A percentile compares a stretch with the other conserved stretches of the same genome.
Conservation (phyloP, 2,888 invertebrate species). For the Ecdyonurus torrentis region DNA sequence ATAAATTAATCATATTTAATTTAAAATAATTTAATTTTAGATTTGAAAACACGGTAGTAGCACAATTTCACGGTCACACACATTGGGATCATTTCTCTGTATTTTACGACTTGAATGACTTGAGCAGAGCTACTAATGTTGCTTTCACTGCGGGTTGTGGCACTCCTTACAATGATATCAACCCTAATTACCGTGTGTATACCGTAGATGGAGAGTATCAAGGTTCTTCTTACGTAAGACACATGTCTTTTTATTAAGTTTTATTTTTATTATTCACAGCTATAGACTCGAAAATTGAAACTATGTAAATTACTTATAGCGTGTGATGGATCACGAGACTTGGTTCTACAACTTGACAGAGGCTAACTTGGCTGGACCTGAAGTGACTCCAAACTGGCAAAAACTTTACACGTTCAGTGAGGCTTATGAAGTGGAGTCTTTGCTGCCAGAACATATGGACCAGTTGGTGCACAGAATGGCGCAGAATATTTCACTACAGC, state of each 20-base stretch:
- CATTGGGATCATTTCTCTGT: constrained; percentile 59
- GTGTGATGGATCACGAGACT: constrained; percentile 45
- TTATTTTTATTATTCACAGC: no score
- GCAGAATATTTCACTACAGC: no score
- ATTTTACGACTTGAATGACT: constrained; percentile 40
- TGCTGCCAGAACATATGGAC: constrained; percentile 21
- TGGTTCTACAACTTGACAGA: constrained; percentile 59
- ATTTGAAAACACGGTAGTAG: constrained; percentile 55
- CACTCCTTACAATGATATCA: constrained; percentile 53
- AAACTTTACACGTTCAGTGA: constrained; percentile 57
- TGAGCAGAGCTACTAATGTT: constrained; percentile 40
- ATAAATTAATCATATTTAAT: not conserved
- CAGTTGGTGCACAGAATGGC: no score
- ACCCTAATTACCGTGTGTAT: constrained; percentile 70
- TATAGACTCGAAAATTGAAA: not conserved
- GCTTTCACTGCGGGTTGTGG: constrained; percentile 74
- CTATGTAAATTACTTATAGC: constrained; percentile 28
- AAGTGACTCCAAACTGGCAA: constrained; percentile 47
- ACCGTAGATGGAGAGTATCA: constrained; percentile 36
- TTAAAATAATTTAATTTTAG: constrained; percentile 25
- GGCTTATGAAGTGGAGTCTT: constrained; percentile 39
- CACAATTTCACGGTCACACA: constrained; percentile 69
- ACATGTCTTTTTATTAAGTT: no score
- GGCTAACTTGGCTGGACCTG: constrained; percentile 40
- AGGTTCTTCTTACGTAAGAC: constrained; percentile 33